Base-by-base conservation (phyloP, 2,888 invertebrate species). In the Cremastinae sp. region DNA sequence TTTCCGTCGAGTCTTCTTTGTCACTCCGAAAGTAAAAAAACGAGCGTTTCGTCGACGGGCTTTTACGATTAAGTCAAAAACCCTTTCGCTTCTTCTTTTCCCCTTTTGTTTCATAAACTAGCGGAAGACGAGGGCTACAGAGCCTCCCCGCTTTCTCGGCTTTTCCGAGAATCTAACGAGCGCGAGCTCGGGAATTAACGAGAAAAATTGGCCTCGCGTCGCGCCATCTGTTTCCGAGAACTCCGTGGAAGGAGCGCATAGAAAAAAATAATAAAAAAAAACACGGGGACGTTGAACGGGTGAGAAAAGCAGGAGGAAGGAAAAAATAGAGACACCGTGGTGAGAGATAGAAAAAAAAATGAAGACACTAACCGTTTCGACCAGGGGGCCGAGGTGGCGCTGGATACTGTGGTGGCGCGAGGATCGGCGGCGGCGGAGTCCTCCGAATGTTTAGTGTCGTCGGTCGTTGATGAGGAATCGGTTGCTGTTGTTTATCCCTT, bases 331-430 rank as follows among this genome's bases (percentile, higher is more conserved):
- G 10, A 59, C 16, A 5, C 61, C 64, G 36, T 43, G 51, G 61
- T 49, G 43, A 43, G 4, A 49, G 34, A 45, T 64, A 51, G 4
- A 62, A 38, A 51, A 53, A 49, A 58, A 18, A 12, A n/a, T 54
- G 12, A 9, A 18, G 10, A 20, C 47, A 80, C 88, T 88, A 74
- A 89, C 89, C 89, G 88, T 87, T 89, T 87, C 89, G 87, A 89
- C 87, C 88, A 81, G 89, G 89, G 82, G 88, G 89, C 87, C 89
- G 86, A 82, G 89, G 89, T 79, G 89, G 89, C 87, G 89, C 89
- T 83, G 89, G 89, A 81, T 89, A 89, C 79, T 82, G 85, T 78
- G 89, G 89, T 82, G 89, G 89, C 85, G 86, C 87, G 81, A 89
- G 83, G 79, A 86, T 85, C 82, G 86, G 84, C 72, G 83, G 78